Evolutionary conservation across 2,113 vertebrate genomes (phyloP).

Genomic region (Amphilophus citrinellus): DNA sequence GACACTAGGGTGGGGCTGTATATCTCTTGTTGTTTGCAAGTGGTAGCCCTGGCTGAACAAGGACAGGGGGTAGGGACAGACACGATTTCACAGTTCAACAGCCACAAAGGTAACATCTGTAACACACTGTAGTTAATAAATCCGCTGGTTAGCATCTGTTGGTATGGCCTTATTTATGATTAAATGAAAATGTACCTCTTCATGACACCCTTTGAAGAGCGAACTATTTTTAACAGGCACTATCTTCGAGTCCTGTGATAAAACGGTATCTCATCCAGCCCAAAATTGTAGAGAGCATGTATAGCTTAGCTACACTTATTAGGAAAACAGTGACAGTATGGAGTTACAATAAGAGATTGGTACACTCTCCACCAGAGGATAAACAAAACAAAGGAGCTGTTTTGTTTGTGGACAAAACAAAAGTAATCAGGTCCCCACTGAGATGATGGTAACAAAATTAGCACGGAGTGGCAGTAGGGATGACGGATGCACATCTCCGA

Average conservation of each 20-base stretch:
- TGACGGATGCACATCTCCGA: slow-evolving; percentile 8
- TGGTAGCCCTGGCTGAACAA: slow-evolving; percentile 93
- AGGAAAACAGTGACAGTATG: slow-evolving; percentile 25
- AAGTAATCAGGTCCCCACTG: slow-evolving; percentile 48
- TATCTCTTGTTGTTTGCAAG: slow-evolving; percentile 91
- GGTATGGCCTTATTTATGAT: not conserved
- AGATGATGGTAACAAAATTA: slow-evolving; percentile 54
- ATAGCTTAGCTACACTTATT: not conserved
- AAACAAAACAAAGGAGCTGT: slow-evolving; percentile 31
- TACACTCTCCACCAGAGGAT: slow-evolving; percentile 4
- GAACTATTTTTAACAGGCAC: slow-evolving; percentile 26
- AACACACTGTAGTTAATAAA: not conserved
- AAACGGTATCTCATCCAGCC: not conserved
- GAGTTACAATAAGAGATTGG: slow-evolving; percentile 29
- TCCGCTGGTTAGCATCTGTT: not conserved
- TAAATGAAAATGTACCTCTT: slow-evolving; percentile 9
- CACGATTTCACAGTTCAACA: slow-evolving; percentile 53
- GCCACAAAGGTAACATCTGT: slow-evolving; percentile 23
- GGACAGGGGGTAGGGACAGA: slow-evolving; percentile 56
- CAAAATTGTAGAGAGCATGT: slow-evolving; percentile 1
- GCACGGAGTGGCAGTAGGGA: slow-evolving; percentile 22
- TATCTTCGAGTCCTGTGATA: slow-evolving; percentile 6
- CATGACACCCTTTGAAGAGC: not conserved
- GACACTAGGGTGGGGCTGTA: slow-evolving; percentile 89
- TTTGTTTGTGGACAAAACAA: slow-evolving; percentile 50